A percentile compares a stretch with the other conserved stretches of the same genome.
These are phyloP conservation scores for Austrofundulus limnaeus DNA, from an alignment of 2,113 vertebrate species.

Conservation along the genomic window DNA sequence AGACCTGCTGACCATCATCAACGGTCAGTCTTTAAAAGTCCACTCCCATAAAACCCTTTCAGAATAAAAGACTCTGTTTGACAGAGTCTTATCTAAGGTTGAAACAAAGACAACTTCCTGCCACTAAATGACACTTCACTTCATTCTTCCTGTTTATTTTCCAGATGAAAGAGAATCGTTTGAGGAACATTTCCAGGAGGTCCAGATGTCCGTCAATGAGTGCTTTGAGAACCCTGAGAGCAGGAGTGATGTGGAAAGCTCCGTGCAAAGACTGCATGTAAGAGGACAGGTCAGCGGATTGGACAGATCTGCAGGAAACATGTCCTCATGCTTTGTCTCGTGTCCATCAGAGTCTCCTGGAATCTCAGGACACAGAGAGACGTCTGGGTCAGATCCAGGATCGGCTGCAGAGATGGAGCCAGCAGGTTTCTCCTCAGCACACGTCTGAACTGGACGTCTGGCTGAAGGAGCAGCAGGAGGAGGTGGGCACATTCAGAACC, in stretches of 20 bases:
- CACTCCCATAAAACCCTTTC: not conserved
- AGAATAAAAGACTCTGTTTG: too few relatives aligned
- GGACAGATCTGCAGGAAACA: not conserved
- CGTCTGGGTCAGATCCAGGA: conserved; percentile 81
- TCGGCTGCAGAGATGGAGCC: conserved; percentile 75
- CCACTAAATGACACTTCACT: too few relatives aligned
- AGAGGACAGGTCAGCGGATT: conserved; percentile 31
- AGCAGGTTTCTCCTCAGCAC: conserved; percentile 77
- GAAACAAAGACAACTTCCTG: too few relatives aligned
- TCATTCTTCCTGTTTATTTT: not conserved
- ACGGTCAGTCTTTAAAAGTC: conserved; percentile 75
- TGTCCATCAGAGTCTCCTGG: conserved; percentile 81
- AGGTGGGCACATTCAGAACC: conserved; percentile 80
- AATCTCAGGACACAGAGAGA: conserved; percentile 80
- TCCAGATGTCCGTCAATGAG: conserved; percentile 85
- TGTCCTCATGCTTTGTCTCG: not conserved
- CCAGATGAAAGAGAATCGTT: conserved; percentile 87
- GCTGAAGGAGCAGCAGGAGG: conserved; percentile 83
- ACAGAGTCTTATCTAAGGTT: too few relatives aligned
- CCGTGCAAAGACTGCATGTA: conserved; percentile 83
- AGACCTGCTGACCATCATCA: conserved; percentile 80
- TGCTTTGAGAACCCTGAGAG: conserved; percentile 89
- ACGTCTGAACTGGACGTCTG: conserved; percentile 78
- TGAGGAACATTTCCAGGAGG: conserved; percentile 85
- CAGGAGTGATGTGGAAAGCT: conserved; percentile 78